Percentiles rank a stretch among this genome's conserved stretches.
Evolutionary conservation across 2,888 invertebrate genomes (phyloP).

Genomic region (Andrena dorsata): DNA sequence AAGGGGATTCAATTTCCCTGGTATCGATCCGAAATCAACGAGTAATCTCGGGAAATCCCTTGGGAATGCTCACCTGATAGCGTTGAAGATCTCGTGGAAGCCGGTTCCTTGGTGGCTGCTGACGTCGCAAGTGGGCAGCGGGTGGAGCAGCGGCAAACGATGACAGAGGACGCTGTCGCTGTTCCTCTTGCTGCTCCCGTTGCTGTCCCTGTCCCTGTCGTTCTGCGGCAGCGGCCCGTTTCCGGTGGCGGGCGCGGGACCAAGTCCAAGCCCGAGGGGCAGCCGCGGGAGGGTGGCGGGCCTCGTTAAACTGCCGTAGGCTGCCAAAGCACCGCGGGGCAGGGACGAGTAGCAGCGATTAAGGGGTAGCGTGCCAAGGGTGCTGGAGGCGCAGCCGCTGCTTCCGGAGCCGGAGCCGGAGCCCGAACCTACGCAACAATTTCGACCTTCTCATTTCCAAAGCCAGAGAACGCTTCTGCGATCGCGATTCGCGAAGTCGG

Average conservation of each 20-base stretch:
- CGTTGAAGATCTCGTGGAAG: slow-evolving; percentile 85
- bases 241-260: slow-evolving; percentile 76
- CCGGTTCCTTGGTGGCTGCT: slow-evolving; percentile 83
- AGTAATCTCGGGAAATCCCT: slow-evolving; percentile 4
- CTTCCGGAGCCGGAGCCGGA: slow-evolving; percentile 85
- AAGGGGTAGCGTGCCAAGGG: slow-evolving; percentile 79
- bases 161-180: slow-evolving; percentile 87
- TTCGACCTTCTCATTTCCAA: neutral
- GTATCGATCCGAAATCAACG: neutral
- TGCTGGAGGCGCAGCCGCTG: slow-evolving; percentile 83
- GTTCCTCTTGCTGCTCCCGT: slow-evolving; percentile 85
- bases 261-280: slow-evolving; percentile 84
- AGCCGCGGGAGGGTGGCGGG: slow-evolving; percentile 86
- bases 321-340: slow-evolving; percentile 85
- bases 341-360: slow-evolving; percentile 85
- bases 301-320: slow-evolving; percentile 85
- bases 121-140: slow-evolving; percentile 86
- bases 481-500: neutral
- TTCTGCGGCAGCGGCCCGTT: slow-evolving; percentile 76
- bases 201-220: slow-evolving; percentile 78
- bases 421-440: slow-evolving; percentile 64
- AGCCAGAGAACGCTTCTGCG: neutral
- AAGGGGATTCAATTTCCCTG: neutral
- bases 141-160: slow-evolving; percentile 85
- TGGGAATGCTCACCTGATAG: slow-evolving; percentile 75